Percentiles rank a stretch among this genome's conserved stretches.
phyloP scores from a whole-genome alignment of 1,140 invertebrate species.

The Nasonia vitripennis region DNA sequence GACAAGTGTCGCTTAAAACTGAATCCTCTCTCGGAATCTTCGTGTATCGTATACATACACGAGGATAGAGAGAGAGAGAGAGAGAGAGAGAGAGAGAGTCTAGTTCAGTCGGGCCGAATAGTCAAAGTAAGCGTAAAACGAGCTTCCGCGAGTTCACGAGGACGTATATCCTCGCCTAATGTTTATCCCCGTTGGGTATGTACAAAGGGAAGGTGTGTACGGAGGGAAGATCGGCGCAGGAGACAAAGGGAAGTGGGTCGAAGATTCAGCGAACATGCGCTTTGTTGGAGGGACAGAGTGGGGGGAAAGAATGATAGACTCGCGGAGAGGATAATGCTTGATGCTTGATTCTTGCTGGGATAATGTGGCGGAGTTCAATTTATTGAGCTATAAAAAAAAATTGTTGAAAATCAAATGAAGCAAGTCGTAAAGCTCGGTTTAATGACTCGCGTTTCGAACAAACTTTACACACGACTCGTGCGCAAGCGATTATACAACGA shows the following conservation, averaged over 20 bases:
- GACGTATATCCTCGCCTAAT: slow-evolving; percentile 33
- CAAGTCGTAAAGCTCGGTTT: too few species aligned
- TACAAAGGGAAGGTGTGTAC: slow-evolving; percentile 23
- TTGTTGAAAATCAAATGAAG: too few species aligned
- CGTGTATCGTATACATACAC: neutral
- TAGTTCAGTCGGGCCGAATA: slow-evolving; percentile 21
- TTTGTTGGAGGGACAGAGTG: neutral
- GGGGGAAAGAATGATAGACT: neutral
- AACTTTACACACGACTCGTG: too few species aligned
- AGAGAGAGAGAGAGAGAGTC: neutral
- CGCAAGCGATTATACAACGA: too few species aligned
- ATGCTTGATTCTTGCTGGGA: neutral
- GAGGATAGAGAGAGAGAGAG: neutral
- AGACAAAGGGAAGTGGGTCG: neutral
- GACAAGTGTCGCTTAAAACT: slow-evolving; percentile 37
- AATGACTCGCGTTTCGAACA: too few species aligned
- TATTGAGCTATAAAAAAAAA: neutral
- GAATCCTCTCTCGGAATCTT: neutral
- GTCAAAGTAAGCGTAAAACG: slow-evolving; percentile 53
- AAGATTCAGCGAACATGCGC: neutral
- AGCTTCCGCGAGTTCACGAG: slow-evolving; percentile 41
- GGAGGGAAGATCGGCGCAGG: neutral
- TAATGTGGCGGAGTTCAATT: neutral
- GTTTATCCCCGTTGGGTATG: slow-evolving; percentile 48
- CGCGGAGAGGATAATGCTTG: neutral